These are phyloP conservation scores for Cladopsammia gracilis DNA, from an alignment of 64 coral and sea anemone species.

Conservation along the genomic window DNA sequence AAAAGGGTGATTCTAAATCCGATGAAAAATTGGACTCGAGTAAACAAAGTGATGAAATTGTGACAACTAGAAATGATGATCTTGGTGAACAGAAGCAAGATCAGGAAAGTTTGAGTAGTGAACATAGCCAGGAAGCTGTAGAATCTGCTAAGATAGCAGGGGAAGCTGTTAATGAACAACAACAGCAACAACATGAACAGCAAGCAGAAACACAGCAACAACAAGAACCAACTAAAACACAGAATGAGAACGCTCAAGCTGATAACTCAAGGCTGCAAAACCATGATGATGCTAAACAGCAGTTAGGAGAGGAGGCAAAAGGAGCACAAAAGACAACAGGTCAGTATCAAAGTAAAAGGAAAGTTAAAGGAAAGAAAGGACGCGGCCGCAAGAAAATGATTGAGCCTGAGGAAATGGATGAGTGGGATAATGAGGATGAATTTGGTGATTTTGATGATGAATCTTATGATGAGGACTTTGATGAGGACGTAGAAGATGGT, in stretches of 20 bases:
- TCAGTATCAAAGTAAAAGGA: constrained; percentile 14
- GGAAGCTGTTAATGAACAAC: neutral
- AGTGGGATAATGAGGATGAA: constrained; percentile 65
- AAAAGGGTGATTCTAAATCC: neutral
- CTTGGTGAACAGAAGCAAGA: neutral
- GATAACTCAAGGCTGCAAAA: neutral
- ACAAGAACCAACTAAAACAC: neutral
- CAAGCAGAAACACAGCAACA: neutral
- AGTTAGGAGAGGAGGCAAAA: neutral
- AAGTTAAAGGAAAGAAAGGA: constrained; percentile 44
- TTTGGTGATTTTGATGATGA: constrained; percentile 62
- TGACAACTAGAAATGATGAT: neutral
- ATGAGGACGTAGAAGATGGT: constrained; percentile 66
- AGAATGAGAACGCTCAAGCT: neutral
- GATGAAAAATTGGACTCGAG: neutral
- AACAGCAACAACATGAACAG: constrained; percentile 7
- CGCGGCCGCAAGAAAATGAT: constrained; percentile 12
- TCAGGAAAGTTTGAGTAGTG: neutral
- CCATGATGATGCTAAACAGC: neutral
- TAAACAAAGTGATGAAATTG: neutral
- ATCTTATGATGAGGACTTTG: constrained; percentile 40
- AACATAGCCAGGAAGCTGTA: neutral
- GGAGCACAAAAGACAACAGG: neutral
- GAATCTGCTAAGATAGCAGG: neutral
- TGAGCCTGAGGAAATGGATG: constrained; percentile 56